Evolutionary conservation across 2,113 vertebrate species (phyloP).

Genomic region (Zeus faber): DNA sequence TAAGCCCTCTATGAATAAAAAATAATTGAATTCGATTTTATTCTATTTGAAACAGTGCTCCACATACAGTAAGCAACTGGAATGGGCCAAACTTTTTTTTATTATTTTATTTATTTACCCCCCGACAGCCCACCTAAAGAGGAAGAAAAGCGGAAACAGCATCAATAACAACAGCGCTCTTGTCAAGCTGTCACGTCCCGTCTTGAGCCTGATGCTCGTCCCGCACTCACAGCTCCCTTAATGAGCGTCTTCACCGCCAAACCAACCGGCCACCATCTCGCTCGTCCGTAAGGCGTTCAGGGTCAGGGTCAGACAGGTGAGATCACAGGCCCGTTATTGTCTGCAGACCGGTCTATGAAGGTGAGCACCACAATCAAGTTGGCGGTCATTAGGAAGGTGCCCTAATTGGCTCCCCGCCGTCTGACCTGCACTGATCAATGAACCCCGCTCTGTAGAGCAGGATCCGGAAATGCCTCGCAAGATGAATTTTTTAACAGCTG

Average conservation of each 20-base stretch:
- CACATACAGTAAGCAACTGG: too few relatives aligned
- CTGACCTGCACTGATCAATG: slow-evolving; percentile 65
- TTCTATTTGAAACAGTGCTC: too few relatives aligned
- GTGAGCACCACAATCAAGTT: slow-evolving; percentile 25
- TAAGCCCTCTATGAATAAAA: too few relatives aligned
- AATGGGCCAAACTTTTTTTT: too few relatives aligned
- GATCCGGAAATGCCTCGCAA: slow-evolving; percentile 41
- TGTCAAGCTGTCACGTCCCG: slow-evolving; percentile 39
- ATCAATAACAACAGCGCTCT: slow-evolving; percentile 26
- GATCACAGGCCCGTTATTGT: slow-evolving; percentile 33
- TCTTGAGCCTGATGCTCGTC: slow-evolving; percentile 27
- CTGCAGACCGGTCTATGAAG: slow-evolving; percentile 35
- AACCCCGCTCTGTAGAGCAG: slow-evolving; percentile 44
- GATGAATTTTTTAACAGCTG: slow-evolving; percentile 43
- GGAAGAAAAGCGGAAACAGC: not conserved
- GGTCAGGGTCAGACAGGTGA: slow-evolving; percentile 39
- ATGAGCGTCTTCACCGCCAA: too few relatives aligned
- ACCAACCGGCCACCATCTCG: too few relatives aligned
- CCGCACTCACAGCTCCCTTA: slow-evolving; percentile 38
- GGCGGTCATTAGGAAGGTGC: slow-evolving; percentile 14
- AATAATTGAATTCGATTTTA: too few relatives aligned
- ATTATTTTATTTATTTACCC: too few relatives aligned
- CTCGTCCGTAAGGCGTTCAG: too few relatives aligned
- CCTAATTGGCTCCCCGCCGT: slow-evolving; percentile 69
- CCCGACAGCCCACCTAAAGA: too few relatives aligned